Evolutionary conservation across 2,888 invertebrate genomes (phyloP).

Genomic region (Ennomos erosarius): DNA sequence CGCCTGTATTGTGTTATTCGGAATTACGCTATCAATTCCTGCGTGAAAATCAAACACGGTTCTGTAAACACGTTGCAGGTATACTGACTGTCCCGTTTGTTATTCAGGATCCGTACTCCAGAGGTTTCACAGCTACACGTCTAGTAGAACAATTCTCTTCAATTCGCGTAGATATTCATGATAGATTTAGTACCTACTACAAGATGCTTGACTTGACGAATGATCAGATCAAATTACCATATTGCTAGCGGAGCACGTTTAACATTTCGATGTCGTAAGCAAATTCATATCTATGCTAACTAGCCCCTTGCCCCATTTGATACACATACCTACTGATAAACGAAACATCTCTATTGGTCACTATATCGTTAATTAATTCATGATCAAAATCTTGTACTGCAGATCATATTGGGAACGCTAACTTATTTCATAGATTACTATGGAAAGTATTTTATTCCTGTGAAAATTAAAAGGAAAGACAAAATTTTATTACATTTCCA

Average conservation of each 20-base stretch:
- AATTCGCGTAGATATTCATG: conserved; percentile 19
- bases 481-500: too few species aligned
- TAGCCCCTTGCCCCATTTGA: conserved; percentile 11
- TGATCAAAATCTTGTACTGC: too few species aligned
- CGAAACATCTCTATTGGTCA: too few species aligned
- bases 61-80: conserved; percentile 23
- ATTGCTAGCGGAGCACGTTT: conserved; percentile 10
- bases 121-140: conserved; percentile 19
- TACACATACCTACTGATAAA: background rate
- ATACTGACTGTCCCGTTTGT: conserved; percentile 9
- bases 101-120: conserved; percentile 19
- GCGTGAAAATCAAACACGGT: conserved; percentile 17
- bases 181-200: conserved; percentile 4
- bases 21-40: conserved; percentile 15
- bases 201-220: conserved; percentile 18
- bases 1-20: background rate
- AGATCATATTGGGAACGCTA: too few species aligned
- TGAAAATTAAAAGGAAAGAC: too few species aligned
- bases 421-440: too few species aligned
- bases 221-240: conserved; percentile 21
- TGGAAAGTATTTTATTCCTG: too few species aligned
- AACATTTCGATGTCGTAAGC: conserved; percentile 20
- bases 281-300: conserved; percentile 35
- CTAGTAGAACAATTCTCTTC: conserved; percentile 14
- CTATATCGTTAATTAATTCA: too few species aligned